These are phyloP conservation scores for Cygnus atratus DNA, from an alignment of 2,113 vertebrate species.

Conservation along the genomic window DNA sequence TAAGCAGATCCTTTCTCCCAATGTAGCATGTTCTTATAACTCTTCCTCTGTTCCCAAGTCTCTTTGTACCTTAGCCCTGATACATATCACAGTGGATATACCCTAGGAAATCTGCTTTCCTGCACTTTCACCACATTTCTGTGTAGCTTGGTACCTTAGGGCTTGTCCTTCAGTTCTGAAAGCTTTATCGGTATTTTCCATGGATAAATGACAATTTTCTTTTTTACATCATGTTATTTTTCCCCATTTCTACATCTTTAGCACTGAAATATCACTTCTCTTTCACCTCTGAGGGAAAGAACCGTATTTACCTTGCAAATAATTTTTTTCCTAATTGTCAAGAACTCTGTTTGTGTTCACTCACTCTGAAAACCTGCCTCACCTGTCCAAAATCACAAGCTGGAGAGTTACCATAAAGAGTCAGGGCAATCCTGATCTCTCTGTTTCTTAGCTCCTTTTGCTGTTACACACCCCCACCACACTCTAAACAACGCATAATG, in stretches of 20 bases:
- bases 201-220: neutral
- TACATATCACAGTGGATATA: neutral
- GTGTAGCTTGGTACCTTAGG: fast-evolving
- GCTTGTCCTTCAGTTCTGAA: neutral
- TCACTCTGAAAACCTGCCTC: neutral
- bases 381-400: neutral
- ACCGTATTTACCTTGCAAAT: neutral
- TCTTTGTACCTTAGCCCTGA: neutral
- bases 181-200: neutral
- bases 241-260: neutral
- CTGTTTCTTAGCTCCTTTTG: neutral
- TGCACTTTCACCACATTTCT: neutral
- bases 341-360: neutral
- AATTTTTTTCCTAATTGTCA: neutral
- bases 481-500: neutral
- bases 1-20: neutral
- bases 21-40: neutral
- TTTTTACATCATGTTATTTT: neutral
- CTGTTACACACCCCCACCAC: fast-evolving
- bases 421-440: neutral
- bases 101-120: neutral
- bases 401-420: neutral
- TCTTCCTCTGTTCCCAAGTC: neutral
- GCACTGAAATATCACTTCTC: neutral
- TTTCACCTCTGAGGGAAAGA: neutral